These are phyloP conservation scores for Ichneumoninae sp. DNA, from an alignment of 2,888 invertebrate species.

Conservation along the genomic window DNA sequence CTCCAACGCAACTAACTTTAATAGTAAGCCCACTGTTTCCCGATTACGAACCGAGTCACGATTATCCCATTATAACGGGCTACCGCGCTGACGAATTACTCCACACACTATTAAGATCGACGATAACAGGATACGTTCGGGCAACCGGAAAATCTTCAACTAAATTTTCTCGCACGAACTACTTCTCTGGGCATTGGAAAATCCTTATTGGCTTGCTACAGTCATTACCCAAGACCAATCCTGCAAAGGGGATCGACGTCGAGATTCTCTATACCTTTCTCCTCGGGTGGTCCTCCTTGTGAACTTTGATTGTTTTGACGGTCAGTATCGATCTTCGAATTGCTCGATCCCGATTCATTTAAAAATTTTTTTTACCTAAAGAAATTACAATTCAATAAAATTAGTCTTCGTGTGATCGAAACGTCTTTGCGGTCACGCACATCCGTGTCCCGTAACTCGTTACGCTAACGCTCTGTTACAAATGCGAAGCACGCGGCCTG, in stretches of 20 bases:
- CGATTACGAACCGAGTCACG: conserved; percentile 53
- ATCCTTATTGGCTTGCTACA: neutral
- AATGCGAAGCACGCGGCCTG: conserved; percentile 38
- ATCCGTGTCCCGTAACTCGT: conserved; percentile 56
- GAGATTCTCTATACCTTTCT: no score
- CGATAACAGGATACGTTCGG: conserved; percentile 45
- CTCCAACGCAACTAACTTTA: conserved; percentile 38
- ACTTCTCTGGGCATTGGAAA: neutral
- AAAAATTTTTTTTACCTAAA: neutral
- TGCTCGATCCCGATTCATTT: neutral
- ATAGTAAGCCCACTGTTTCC: conserved; percentile 53
- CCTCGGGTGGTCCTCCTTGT: no score
- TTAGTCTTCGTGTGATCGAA: neutral
- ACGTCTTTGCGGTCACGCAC: conserved; percentile 45
- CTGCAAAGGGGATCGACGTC: neutral
- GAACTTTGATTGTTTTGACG: no score
- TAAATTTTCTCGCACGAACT: conserved; percentile 22
- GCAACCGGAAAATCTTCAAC: conserved; percentile 40
- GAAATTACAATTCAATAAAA: neutral
- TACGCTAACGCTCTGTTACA: conserved; percentile 48
- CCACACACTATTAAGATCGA: conserved; percentile 10
- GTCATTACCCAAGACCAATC: neutral
- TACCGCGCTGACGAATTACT: conserved; percentile 36
- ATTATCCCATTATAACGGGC: conserved; percentile 61
- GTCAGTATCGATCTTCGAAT: neutral